These are phyloP conservation scores for Siphonodentalium dalli DNA, from an alignment of 2,888 invertebrate genomes.

Conservation along the genomic window DNA sequence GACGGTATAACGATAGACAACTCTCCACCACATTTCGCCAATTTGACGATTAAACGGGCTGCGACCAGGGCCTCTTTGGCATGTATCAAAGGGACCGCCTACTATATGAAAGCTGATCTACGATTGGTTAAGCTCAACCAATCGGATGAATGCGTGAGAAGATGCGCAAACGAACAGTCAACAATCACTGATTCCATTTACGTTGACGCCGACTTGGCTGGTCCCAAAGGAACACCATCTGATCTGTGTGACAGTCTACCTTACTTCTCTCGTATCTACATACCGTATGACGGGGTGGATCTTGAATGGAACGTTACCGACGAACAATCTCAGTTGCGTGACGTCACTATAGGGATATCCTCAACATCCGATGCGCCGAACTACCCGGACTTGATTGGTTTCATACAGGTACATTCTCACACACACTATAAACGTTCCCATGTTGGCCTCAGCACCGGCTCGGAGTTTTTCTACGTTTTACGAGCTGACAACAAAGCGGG, in stretches of 20 bases:
- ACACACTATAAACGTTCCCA: constrained; percentile 20
- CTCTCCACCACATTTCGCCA: constrained; percentile 25
- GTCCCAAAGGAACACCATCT: too few species aligned
- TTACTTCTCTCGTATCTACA: constrained; percentile 15
- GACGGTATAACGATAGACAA: constrained; percentile 40
- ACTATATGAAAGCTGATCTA: constrained; percentile 24
- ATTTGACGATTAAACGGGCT: constrained; percentile 25
- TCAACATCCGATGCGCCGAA: not conserved
- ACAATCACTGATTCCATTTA: not conserved
- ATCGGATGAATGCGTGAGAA: constrained; percentile 5
- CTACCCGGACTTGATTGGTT: constrained; percentile 25
- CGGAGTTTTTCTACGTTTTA: constrained; percentile 28
- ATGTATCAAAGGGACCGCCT: constrained; percentile 21
- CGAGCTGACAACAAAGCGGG: constrained; percentile 33
- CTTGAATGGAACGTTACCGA: constrained; percentile 30
- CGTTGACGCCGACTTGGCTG: not conserved
- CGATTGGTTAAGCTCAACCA: constrained; percentile 10
- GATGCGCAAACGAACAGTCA: constrained; percentile 4
- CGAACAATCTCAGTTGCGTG: constrained; percentile 32
- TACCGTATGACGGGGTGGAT: constrained; percentile 30
- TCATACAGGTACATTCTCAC: constrained; percentile 20
- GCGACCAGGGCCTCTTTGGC: constrained; percentile 19
- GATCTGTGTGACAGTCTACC: constrained; percentile 10
- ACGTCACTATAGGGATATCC: constrained; percentile 32
- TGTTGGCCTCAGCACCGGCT: constrained; percentile 23